Evolutionary conservation across 2,113 vertebrate genomes (phyloP), one percentile per base, ranked within the genome.

Genomic region (Xenotilapia longispinis): DNA sequence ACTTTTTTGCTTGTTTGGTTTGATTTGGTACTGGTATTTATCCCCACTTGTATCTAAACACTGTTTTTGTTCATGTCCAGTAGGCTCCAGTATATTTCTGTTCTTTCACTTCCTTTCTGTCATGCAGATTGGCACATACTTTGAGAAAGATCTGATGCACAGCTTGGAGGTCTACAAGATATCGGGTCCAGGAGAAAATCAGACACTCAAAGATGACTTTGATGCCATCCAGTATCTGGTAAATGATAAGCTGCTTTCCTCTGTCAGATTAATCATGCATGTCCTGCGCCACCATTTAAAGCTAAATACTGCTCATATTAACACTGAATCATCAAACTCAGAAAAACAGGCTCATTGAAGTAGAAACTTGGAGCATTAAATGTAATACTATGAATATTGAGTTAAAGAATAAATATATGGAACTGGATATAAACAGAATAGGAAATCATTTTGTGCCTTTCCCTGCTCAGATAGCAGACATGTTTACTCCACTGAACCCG

Each of bases 161-260:
- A 95, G 93, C 84, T 54, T 96, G 85, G 90, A 95, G 81, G 85
- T 84, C 58, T 93, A 95, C 88, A 94, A 83, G 73, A 10, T 81
- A 14, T 93, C 85, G 2, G 13, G 80, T 12, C 78, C 83, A 15
- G 85, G 31, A 1, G 73, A 23, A 12, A 95, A 95, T 81, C n/a
- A 40, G 26, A 92, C 84, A 75, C 54, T 96, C 4, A 93, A 81
- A 88, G 81, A 94, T 1, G 95, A 95, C 55, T 95, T 96, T 84
- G 91, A 96, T 65, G 19, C 86, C 2, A 90, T 96, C 31, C 95
- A 96, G 13, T 6, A 80, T 40, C 47, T 93, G 85, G 96, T 96
- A 88, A 91, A 83, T 79, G 7, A 80, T 57, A 31, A 47, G 17
- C 3, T 73, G 7, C 13, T 70, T 70, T 70, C 36, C 65, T 70